These are phyloP conservation scores for Lepidurus arcticus DNA, from an alignment of 1,140 invertebrate species.

Conservation along the genomic window DNA sequence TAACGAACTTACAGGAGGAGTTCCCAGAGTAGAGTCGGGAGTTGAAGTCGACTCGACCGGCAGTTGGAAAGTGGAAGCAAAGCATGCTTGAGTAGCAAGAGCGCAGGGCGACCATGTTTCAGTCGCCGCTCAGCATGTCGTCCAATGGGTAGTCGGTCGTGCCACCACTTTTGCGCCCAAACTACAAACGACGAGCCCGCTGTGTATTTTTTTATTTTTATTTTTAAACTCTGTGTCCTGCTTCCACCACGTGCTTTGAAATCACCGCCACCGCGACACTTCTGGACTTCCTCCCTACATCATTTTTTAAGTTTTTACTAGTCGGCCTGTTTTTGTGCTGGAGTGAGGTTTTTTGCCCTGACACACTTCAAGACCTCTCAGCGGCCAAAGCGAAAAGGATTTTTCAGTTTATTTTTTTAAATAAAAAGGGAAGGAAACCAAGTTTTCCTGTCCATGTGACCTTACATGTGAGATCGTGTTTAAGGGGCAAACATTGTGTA, in stretches of 20 bases:
- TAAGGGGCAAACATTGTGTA: neutral
- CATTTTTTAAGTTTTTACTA: no score
- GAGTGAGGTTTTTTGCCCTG: neutral
- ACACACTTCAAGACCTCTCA: neutral
- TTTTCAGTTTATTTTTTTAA: neutral
- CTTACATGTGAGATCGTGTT: neutral
- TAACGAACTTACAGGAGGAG: neutral
- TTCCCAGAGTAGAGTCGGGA: neutral
- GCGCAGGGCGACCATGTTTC: constrained; percentile 9
- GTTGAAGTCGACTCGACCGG: neutral
- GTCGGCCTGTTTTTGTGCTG: no score
- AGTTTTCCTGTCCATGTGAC: neutral
- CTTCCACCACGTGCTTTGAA: no score
- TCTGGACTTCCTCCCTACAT: no score
- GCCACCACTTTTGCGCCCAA: neutral
- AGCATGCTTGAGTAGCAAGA: constrained; percentile 17
- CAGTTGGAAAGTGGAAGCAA: neutral
- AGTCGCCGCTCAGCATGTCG: constrained; percentile 10
- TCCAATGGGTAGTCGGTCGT: constrained; percentile 7
- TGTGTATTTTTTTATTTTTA: neutral
- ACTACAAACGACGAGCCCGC: neutral
- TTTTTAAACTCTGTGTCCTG: neutral
- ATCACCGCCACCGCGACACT: no score
- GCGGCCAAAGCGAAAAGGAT: neutral
- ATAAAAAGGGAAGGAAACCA: neutral